These are phyloP conservation scores for Drosophila formosana DNA, from an alignment of 2,888 invertebrate genomes.

Conservation along the genomic window DNA sequence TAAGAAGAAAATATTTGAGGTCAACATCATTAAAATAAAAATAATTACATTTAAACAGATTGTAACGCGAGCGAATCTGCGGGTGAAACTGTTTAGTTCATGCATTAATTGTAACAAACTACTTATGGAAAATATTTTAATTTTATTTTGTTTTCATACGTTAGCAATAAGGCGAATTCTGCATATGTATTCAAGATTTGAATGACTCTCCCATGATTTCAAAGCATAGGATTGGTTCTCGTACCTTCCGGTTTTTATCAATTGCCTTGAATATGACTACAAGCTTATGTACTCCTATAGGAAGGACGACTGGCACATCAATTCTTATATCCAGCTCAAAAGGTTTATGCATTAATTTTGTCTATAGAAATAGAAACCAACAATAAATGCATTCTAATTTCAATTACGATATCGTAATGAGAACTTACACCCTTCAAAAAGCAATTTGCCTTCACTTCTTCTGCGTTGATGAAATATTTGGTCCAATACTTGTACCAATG, in stretches of 20 bases:
- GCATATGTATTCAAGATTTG: not conserved
- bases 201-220: not conserved
- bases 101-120: too few relatives aligned
- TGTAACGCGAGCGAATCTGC: too few relatives aligned
- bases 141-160: too few relatives aligned
- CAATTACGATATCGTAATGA: not conserved
- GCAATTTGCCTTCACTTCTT: constrained; percentile 23
- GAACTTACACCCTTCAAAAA: constrained; percentile 33
- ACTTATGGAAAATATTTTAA: too few relatives aligned
- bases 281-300: not conserved
- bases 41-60: too few relatives aligned
- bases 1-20: too few relatives aligned
- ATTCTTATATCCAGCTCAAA: not conserved
- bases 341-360: not conserved
- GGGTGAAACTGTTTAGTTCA: too few relatives aligned
- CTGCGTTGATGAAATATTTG: constrained; percentile 11
- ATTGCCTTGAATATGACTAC: not conserved
- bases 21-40: too few relatives aligned
- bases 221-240: not conserved
- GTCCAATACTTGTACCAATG: constrained; percentile 36
- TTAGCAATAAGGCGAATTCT: too few relatives aligned
- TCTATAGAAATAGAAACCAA: not conserved
- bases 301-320: not conserved
- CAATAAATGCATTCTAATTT: not conserved
- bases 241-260: not conserved